Base-by-base conservation (phyloP, 2,113 vertebrate species). In the Toxostoma redivivum region DNA sequence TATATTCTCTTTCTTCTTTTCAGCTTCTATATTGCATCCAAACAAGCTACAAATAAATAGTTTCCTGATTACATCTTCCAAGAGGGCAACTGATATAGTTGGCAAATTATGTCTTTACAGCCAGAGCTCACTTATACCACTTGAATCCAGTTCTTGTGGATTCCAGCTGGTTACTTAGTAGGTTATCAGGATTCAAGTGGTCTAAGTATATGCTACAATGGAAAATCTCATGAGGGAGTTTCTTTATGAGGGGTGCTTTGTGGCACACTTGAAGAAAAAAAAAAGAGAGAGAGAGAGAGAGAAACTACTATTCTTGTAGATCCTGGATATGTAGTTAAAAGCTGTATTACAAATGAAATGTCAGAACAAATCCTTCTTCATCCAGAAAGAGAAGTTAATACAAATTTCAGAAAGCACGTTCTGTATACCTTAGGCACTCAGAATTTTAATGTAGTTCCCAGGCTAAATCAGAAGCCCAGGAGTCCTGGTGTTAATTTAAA, bases 361-460 rank as follows among this genome's bases (percentile, higher is more conserved):
- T 66, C 56, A 86, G 38, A 94, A 70, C 62, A 90, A 93, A 90
- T 56, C 47, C 64, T 81, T n/a, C 47, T 86, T 62, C 67, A 88
- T 82, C 51, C 82, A 90, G 40, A 51, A 90, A 71, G 56, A 92
- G 28, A 77, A 54, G 60, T 60, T 93, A 91, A 93, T 90, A 93
- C 60, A 86, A 83, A 95, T 94, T 93, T 92, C 60, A 88, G 76
- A 78, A 81, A 74, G 72, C 23, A 12, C 17, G 3, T 74, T 94
- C 64, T 57, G 27, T 51, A 71, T 51, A 62, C 69, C 31, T 64
- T 86, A 90, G 71, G 70, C 47, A 20, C 79, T 56, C 67, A 74
- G 88, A 92, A 92, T 90, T 82, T 92, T 95, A 93, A 94, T 86
- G 71, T 44, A 71, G 79, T 74, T 95, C 64, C 64, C 76, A 88